Percentiles rank a stretch among this genome's conserved stretches.
These are phyloP conservation scores for Paelopatides confundens DNA, from an alignment of 53 echinoderm and acorn worm species.

Conservation along the genomic window DNA sequence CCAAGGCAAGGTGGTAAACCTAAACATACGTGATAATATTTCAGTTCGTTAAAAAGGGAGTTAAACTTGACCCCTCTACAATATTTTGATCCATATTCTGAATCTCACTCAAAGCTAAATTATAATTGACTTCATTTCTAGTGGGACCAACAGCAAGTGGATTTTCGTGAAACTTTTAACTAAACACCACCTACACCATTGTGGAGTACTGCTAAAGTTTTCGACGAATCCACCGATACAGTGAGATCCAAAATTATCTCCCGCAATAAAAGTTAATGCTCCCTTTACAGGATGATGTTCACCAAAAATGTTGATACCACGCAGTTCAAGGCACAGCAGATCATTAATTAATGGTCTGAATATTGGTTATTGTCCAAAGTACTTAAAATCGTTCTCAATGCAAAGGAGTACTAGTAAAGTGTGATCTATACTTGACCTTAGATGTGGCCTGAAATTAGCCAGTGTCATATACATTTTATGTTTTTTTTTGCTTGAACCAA, in stretches of 20 bases:
- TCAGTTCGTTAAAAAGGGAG: constrained; percentile 60
- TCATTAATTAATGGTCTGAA: constrained; percentile 18
- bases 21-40: constrained; percentile 65
- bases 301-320: constrained; percentile 40
- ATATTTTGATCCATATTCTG: background rate
- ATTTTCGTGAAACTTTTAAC: constrained; percentile 1
- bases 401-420: constrained; percentile 55
- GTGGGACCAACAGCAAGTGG: background rate
- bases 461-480: constrained; percentile 74
- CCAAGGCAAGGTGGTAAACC: constrained; percentile 68
- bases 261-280: constrained; percentile 36
- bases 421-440: constrained; percentile 64
- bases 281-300: constrained; percentile 29
- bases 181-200: constrained; percentile 58
- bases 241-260: constrained; percentile 70
- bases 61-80: constrained; percentile 8
- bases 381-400: constrained; percentile 54
- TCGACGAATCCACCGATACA: constrained; percentile 64
- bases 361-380: background rate
- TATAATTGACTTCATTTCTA: background rate
- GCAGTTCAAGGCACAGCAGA: constrained; percentile 40
- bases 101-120: background rate
- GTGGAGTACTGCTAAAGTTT: constrained; percentile 40
- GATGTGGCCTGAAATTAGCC: constrained; percentile 57
- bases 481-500: constrained; percentile 68